These are phyloP conservation scores for Gnatocerus cornutus DNA, from an alignment of 2,888 invertebrate genomes.

Conservation along the genomic window DNA sequence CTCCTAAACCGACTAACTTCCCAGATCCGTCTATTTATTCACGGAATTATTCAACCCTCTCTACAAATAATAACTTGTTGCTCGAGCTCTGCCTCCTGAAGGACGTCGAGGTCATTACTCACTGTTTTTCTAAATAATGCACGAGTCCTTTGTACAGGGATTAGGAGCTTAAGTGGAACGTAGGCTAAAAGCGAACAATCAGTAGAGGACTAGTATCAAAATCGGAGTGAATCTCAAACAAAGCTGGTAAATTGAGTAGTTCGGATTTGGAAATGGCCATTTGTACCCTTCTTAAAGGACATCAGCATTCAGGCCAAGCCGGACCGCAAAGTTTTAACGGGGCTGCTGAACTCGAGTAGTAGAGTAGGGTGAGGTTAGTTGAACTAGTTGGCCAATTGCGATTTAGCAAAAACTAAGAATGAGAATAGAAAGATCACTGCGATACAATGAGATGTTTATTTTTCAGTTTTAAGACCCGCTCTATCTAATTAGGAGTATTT, in stretches of 20 bases:
- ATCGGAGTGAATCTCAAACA: constrained; percentile 41
- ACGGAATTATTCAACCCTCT: constrained; percentile 6
- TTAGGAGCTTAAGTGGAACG: constrained; percentile 17
- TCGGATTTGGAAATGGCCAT: constrained; percentile 47
- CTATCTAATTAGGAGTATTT: too few species aligned
- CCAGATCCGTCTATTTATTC: background rate
- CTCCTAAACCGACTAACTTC: too few species aligned
- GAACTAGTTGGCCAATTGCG: too few species aligned
- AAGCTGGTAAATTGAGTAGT: constrained; percentile 48
- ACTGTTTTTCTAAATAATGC: constrained; percentile 30
- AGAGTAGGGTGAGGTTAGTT: too few species aligned
- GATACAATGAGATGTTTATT: too few species aligned
- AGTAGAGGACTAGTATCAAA: constrained; percentile 22
- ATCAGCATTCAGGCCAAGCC: constrained; percentile 48
- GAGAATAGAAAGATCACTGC: background rate
- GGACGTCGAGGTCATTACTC: constrained; percentile 16
- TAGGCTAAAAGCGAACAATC: constrained; percentile 37
- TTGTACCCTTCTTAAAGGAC: constrained; percentile 50
- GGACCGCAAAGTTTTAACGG: constrained; percentile 51
- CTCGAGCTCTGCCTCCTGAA: background rate
- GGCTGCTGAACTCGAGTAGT: constrained; percentile 30
- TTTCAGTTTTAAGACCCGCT: too few species aligned
- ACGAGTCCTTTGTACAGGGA: constrained; percentile 9
- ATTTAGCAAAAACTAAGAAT: background rate
- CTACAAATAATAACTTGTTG: constrained; percentile 27